Evolutionary conservation across 2,113 vertebrate genomes (phyloP).

Genomic region (Vombatus ursinus): DNA sequence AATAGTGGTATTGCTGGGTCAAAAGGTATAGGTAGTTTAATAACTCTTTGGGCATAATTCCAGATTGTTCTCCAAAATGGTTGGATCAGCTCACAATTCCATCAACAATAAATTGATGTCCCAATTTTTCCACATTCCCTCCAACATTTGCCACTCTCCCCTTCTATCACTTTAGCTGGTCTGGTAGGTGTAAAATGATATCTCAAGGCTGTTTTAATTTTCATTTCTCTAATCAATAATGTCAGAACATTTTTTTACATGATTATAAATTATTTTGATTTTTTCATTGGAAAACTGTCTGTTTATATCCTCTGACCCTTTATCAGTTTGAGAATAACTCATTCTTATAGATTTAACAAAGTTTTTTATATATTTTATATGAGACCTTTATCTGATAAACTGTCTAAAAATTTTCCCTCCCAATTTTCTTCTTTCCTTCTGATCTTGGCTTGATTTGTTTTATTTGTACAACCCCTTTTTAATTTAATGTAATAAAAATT

Average conservation of each 20-base stretch:
- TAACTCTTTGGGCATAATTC: neutral
- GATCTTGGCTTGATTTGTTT: neutral
- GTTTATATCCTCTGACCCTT: neutral
- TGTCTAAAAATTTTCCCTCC: neutral
- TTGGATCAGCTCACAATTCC: neutral
- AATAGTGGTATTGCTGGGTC: too few relatives aligned
- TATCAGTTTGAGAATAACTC: neutral
- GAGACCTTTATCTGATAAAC: neutral
- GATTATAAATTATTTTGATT: neutral
- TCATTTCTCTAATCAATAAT: neutral
- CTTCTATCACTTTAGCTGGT: neutral
- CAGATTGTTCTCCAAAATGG: neutral
- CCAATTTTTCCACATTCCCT: neutral
- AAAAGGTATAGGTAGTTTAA: neutral
- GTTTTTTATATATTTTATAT: neutral
- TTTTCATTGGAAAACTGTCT: neutral
- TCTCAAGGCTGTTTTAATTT: neutral
- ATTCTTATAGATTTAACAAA: neutral
- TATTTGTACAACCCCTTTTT: neutral
- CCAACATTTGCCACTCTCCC: neutral
- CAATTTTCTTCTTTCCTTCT: neutral
- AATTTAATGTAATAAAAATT: neutral
- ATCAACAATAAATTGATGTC: neutral
- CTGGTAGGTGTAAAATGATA: neutral
- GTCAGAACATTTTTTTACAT: neutral